phyloP scores from a whole-genome alignment of 2,888 invertebrate species.

The Harpagoxenus sublaevis region DNA sequence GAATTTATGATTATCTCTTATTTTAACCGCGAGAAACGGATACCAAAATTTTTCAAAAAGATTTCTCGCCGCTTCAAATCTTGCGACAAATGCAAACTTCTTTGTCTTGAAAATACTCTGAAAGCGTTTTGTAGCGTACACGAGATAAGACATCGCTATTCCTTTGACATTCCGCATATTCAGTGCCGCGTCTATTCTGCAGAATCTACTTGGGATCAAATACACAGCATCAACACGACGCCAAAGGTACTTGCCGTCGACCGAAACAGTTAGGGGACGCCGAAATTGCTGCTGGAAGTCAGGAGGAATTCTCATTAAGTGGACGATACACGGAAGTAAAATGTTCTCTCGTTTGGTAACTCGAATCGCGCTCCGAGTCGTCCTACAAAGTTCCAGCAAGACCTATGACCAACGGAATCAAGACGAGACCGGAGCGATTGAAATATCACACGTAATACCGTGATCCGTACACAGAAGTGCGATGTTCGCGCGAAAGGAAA shows the following conservation, averaged over 20 bases:
- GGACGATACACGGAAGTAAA: constrained; percentile 9
- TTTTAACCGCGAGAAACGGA: too few species aligned
- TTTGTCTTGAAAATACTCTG: not conserved
- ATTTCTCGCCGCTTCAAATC: not conserved
- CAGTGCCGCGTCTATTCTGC: not conserved
- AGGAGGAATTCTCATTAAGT: constrained; percentile 26
- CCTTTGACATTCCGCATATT: not conserved
- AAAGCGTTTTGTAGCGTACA: not conserved
- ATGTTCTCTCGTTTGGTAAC: constrained; percentile 10
- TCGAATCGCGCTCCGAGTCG: not conserved
- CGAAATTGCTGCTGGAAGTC: constrained; percentile 17
- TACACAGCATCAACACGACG: not conserved
- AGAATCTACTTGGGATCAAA: not conserved
- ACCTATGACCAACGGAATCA: constrained; percentile 12
- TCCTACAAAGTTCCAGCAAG: constrained; percentile 18
- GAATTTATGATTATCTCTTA: too few species aligned
- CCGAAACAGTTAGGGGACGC: not conserved
- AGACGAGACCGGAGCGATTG: constrained; percentile 25
- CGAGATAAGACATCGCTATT: not conserved
- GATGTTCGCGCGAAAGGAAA: constrained; percentile 18
- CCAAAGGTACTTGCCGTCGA: not conserved
- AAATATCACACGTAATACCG: constrained; percentile 44
- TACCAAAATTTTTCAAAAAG: not conserved
- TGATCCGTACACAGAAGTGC: constrained; percentile 28
- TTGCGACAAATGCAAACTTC: not conserved